Percentiles rank a stretch among this genome's conserved stretches.
phyloP scores from a whole-genome alignment of 2,797 vertebrate genomes.

The Acrossocheilus wenchowensis region DNA sequence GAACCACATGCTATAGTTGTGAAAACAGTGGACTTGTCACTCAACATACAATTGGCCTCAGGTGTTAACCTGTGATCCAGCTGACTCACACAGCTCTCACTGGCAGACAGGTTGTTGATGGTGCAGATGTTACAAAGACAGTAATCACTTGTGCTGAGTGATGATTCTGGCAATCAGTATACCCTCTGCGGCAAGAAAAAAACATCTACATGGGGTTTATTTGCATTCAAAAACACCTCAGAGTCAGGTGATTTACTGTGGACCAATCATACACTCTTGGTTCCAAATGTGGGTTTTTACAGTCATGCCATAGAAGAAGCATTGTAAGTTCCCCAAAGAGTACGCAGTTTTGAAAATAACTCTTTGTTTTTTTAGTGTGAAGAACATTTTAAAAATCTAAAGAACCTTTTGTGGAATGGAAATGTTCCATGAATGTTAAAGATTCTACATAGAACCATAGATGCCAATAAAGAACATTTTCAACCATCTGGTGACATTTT shows the following conservation, averaged over 20 bases:
- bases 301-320: not conserved
- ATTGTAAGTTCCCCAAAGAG: not conserved
- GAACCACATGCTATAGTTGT: conserved; percentile 11
- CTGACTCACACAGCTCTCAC: conserved; percentile 22
- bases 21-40: conserved; percentile 18
- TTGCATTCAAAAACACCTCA: not conserved
- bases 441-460: not conserved
- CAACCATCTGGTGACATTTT: not conserved
- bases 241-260: not conserved
- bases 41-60: not conserved
- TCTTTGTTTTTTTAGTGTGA: not conserved
- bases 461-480: not conserved
- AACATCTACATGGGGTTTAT: not conserved
- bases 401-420: not conserved
- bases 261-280: not conserved
- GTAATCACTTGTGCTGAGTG: conserved; percentile 19
- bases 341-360: not conserved
- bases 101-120: not conserved
- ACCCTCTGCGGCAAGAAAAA: not conserved
- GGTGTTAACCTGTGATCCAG: conserved; percentile 10
- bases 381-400: not conserved
- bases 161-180: not conserved
- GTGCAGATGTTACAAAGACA: conserved; percentile 4
- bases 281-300: not conserved
- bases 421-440: not conserved